Base-by-base conservation (phyloP, 1,140 invertebrate genomes). In the Drepana arcuata region DNA sequence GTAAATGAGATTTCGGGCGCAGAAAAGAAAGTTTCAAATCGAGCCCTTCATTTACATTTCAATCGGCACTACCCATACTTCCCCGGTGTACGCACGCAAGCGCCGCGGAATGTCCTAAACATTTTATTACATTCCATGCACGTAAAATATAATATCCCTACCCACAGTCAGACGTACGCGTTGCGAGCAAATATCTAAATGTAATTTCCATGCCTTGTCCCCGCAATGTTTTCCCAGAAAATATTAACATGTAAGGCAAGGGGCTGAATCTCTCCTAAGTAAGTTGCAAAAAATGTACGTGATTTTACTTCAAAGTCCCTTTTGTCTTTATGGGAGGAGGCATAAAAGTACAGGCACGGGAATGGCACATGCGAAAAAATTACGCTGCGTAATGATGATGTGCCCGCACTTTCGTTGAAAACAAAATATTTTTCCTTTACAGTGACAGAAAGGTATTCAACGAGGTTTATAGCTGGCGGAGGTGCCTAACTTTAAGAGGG, bases 271-370 rank as follows among this genome's bases (percentile, higher is more conserved):
- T 77, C 67, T 75, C 72, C 72, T 81, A 81, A 81, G 77, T 81
- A 81, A 81, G 74, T 81, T 81, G 74, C 72, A 81, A 81, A 78
- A 81, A 81, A 79, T 79, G 69, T 82, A 82, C 77, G 77, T 82
- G 77, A 82, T 82, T 81, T 81, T 78, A 81, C 74, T 81, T 81
- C 77, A 81, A 82, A 82, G 77, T 79, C 67, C 70, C 67, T 82
- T 82, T 79, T 82, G 74, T 82, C 72, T 82, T 79, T 79, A 82
- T 79, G 66, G 67, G 75, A 59, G 71, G 65, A 69, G 63, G 69
- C 72, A 79, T 77, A 78, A 81, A 81, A 77, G 74, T 77, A 77
- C 72, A 70, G 70, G 56, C 66, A 71, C 59, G 57, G 50, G 72
- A 81, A 77, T 70, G 72, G 74, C 72, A 77, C 68, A 77, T 75